These are phyloP conservation scores for Asbolus verrucosus DNA, from an alignment of 1,140 invertebrate species.

Conservation along the genomic window DNA sequence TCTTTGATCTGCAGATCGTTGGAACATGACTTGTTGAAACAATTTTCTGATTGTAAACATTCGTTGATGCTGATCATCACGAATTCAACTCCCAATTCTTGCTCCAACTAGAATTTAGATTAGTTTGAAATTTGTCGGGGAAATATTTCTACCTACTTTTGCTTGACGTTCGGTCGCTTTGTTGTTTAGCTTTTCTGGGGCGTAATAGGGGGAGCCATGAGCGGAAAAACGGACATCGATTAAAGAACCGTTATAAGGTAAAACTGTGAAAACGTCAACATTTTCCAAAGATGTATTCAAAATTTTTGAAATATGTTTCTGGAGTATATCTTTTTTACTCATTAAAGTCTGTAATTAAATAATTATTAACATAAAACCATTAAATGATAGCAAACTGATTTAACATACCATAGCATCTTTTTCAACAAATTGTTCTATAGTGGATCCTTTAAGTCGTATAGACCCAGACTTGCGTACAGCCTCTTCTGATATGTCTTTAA, in stretches of 20 bases:
- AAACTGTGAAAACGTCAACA: conserved; percentile 93
- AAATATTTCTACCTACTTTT: conserved; percentile 67
- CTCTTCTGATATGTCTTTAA: conserved; percentile 88
- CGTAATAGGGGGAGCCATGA: conserved; percentile 92
- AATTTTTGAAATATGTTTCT: conserved; percentile 76
- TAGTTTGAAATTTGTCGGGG: background rate
- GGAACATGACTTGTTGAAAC: conserved; percentile 75
- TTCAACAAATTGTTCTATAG: conserved; percentile 86
- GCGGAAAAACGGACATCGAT: conserved; percentile 91
- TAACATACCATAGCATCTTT: conserved; percentile 66
- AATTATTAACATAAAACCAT: no score
- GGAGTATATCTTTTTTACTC: conserved; percentile 81
- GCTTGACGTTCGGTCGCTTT: conserved; percentile 69
- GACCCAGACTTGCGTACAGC: conserved; percentile 92
- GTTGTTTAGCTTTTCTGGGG: conserved; percentile 86
- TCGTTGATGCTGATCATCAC: conserved; percentile 90
- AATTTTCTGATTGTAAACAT: conserved; percentile 80
- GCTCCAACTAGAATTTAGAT: conserved; percentile 70
- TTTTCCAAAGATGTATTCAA: conserved; percentile 83
- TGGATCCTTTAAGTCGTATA: conserved; percentile 83
- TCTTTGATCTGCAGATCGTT: conserved; percentile 78
- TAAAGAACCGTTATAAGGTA: conserved; percentile 70
- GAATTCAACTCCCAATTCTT: conserved; percentile 78
- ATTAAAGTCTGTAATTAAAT: conserved; percentile 67
- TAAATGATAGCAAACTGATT: background rate